Evolutionary conservation across 2,888 invertebrate species (phyloP).

Genomic region (Cordilura impudica): DNA sequence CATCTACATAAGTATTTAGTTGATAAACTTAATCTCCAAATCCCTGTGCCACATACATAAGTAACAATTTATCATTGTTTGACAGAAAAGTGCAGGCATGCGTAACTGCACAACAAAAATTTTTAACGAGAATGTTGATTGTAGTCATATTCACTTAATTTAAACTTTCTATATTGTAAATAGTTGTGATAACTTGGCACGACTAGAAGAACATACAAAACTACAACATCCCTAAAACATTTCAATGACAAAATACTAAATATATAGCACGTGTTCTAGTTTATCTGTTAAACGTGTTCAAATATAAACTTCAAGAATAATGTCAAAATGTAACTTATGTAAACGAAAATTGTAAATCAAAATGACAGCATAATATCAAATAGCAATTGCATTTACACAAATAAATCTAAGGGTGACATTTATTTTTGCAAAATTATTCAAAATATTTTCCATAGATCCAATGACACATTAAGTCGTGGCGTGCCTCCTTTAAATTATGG

Average conservation of each 20-base stretch:
- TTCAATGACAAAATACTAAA: constrained; percentile 56
- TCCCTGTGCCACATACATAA: constrained; percentile 44
- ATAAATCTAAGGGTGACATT: no score
- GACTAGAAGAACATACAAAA: constrained; percentile 30
- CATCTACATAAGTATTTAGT: no score
- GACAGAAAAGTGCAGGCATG: constrained; percentile 52
- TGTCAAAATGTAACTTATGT: neutral
- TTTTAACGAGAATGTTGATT: constrained; percentile 14
- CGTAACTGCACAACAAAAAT: constrained; percentile 17
- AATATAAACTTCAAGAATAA: constrained; percentile 30
- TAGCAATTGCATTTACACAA: constrained; percentile 30
- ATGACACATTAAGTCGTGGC: no score
- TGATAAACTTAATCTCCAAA: constrained; percentile 23
- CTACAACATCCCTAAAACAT: constrained; percentile 35
- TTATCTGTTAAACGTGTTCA: constrained; percentile 56
- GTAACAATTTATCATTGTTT: constrained; percentile 51
- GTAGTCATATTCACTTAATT: constrained; percentile 24
- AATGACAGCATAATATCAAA: neutral
- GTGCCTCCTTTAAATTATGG: no score
- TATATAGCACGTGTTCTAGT: constrained; percentile 57
- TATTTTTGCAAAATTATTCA: no score
- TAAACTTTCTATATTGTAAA: neutral
- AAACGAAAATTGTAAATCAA: neutral
- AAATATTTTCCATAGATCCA: no score
- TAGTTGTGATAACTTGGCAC: constrained; percentile 56